Conservation (phyloP, 2,888 invertebrate species). For the Automeris io region DNA sequence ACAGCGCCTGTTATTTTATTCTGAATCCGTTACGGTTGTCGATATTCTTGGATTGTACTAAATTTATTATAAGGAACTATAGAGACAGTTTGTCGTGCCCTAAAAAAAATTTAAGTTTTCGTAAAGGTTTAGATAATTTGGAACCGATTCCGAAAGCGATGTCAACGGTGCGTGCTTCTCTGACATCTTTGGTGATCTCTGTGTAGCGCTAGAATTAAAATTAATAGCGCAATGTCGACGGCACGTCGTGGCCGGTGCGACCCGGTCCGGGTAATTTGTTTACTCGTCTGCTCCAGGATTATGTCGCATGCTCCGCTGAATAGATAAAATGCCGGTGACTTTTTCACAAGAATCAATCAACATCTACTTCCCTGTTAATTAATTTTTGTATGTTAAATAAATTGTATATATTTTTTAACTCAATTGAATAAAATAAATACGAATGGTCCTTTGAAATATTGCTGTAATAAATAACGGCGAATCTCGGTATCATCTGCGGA, state of each 20-base stretch:
- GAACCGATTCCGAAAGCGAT: conserved; percentile 23
- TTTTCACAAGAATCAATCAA: conserved; percentile 31
- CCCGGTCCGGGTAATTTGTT: conserved; percentile 68
- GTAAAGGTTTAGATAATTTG: conserved; percentile 20
- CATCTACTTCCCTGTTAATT: conserved; percentile 21
- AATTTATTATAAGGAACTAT: too few species aligned
- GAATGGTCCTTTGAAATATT: not conserved
- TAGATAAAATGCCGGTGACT: conserved; percentile 66
- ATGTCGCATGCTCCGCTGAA: conserved; percentile 68
- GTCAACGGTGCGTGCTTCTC: conserved; percentile 55
- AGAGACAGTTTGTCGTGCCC: too few species aligned
- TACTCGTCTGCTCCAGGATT: conserved; percentile 70
- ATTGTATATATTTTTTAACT: not conserved
- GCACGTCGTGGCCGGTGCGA: conserved; percentile 47
- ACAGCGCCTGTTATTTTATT: too few species aligned
- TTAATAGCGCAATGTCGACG: conserved; percentile 65
- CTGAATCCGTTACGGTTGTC: too few species aligned
- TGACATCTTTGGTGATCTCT: conserved; percentile 64
- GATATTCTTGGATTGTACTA: too few species aligned
- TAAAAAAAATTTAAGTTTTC: too few species aligned
- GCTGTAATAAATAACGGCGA: not conserved
- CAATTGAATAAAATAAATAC: not conserved
- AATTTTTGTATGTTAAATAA: conserved; percentile 21
- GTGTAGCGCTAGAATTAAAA: conserved; percentile 69
- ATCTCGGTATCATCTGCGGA: not conserved